Evolutionary conservation across 2,797 vertebrate species (phyloP).

Genomic region (Chromobotia macracanthus): DNA sequence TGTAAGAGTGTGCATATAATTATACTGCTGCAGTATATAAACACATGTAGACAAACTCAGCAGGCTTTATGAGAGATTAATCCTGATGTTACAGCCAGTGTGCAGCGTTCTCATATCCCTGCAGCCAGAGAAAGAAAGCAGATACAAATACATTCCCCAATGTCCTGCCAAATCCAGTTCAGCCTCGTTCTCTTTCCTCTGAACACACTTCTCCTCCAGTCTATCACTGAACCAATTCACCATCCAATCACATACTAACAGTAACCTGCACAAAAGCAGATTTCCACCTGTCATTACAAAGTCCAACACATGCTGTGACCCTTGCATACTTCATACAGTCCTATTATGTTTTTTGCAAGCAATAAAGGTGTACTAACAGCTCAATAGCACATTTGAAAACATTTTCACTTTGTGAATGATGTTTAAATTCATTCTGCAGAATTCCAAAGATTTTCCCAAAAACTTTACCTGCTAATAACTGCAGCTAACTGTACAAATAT

Average conservation of each 20-base stretch:
- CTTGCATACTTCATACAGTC: neutral
- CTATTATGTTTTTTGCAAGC: too few relatives aligned
- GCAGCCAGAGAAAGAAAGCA: constrained; percentile 28
- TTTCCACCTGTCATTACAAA: too few relatives aligned
- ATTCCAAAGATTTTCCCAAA: too few relatives aligned
- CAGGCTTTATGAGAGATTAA: constrained; percentile 4
- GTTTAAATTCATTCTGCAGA: too few relatives aligned
- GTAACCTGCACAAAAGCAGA: neutral
- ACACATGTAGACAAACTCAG: neutral
- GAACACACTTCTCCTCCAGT: constrained; percentile 7
- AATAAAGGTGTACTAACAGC: too few relatives aligned
- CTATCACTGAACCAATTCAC: neutral
- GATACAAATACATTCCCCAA: constrained; percentile 40
- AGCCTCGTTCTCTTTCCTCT: neutral
- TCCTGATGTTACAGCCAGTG: constrained; percentile 24
- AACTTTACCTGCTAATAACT: too few relatives aligned
- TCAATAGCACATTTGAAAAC: too few relatives aligned
- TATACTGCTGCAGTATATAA: neutral
- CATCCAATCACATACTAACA: neutral
- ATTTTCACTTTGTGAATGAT: too few relatives aligned
- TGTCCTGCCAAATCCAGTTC: constrained; percentile 24
- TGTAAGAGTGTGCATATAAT: neutral
- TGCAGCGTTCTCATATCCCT: constrained; percentile 24
- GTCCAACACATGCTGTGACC: neutral
- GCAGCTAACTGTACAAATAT: too few relatives aligned